Base-by-base conservation (phyloP, 2,888 invertebrate genomes). In the Macrosoma leucophasiata region DNA sequence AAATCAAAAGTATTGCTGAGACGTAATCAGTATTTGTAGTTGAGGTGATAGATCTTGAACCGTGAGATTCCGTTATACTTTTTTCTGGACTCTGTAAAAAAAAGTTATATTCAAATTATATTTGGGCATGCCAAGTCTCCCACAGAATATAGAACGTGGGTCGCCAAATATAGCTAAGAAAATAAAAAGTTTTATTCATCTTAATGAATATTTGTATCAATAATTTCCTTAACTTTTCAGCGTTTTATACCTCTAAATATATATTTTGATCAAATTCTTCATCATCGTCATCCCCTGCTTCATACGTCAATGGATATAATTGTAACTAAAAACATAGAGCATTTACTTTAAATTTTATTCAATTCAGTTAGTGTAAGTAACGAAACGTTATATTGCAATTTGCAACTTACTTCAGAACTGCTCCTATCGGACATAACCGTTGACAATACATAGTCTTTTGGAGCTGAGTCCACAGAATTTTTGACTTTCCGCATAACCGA, bases 391-490 rank as follows among this genome's bases (percentile, higher is more conserved):
- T n/a, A n/a, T n/a, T n/a, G n/a, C n/a, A n/a, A n/a, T n/a, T n/a
- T n/a, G n/a, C n/a, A n/a, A n/a, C 48, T 55, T 54, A 77, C 75
- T 35, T 71, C 69, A 2, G 33, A 20, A 41, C 69, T 74, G 10
- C 46, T 53, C 33, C 52, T 58, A 21, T 58, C 67, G 2, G 71
- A 59, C 29, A 64, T 53, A 25, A 75, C 55, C 3, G 76, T 78
- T 10, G 85, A 82, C 25, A 85, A 49, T 3, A 85, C 81, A 28
- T 81, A 85, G 48, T 85, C 84, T 48, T 77, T 82, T 0, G 62
- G 58, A 6, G 82, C 71, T 5, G 66, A 56, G 33, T 69, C 60
- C 7, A 81, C 72, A 0, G 75, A 75, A 26, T 60, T 51, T 38
- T 55, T 65, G 0, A 86, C 81, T 66, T 81, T 85, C 40, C 56